phyloP scores from a whole-genome alignment of 2,113 vertebrate species.

The Carlito syrichta region DNA sequence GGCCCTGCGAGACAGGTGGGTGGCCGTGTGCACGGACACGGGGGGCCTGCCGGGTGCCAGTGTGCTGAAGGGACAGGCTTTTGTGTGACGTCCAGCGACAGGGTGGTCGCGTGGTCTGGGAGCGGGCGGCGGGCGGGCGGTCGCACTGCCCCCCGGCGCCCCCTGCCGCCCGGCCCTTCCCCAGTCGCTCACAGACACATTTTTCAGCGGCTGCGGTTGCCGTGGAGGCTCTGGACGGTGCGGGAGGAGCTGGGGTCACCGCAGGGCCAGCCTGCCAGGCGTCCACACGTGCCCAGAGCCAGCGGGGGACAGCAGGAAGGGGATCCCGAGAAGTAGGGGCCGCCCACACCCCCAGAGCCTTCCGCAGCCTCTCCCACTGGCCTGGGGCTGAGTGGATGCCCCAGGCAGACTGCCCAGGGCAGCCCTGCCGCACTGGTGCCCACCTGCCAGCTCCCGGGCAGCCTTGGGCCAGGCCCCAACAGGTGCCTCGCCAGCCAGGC shows the following conservation, averaged over 20 bases:
- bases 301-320: background rate
- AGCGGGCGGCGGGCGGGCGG: background rate
- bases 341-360: background rate
- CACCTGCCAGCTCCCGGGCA: background rate
- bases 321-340: background rate
- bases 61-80: background rate
- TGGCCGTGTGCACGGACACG: background rate
- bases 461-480: background rate
- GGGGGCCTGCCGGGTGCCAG: background rate
- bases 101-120: background rate
- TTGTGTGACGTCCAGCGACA: background rate
- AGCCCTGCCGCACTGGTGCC: background rate
- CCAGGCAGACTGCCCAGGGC: background rate
- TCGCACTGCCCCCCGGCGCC: background rate
- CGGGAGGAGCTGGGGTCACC: conserved; percentile 31
- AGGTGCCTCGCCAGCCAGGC: conserved; percentile 16
- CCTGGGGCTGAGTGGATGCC: background rate
- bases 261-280: conserved; percentile 35
- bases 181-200: conserved; percentile 42
- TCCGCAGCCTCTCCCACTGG: background rate
- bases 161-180: conserved; percentile 26
- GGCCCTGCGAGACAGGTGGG: background rate
- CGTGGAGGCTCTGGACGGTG: background rate
- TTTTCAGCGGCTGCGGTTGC: conserved; percentile 23
- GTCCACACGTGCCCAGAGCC: background rate